Evolutionary conservation across 2,113 vertebrate species (phyloP).

Genomic region (Neoarius graeffei): DNA sequence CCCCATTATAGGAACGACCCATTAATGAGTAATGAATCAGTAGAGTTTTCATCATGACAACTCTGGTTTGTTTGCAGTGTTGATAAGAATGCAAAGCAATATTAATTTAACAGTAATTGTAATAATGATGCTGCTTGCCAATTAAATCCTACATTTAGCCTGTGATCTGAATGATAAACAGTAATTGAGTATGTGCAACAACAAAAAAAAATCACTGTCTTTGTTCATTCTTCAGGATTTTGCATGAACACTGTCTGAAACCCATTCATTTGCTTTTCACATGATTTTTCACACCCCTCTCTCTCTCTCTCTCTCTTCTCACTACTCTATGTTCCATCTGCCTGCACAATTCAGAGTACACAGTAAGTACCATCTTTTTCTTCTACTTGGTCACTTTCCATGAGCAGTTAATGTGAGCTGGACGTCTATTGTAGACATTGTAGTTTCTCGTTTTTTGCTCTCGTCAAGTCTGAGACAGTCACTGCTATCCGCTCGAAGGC

Average conservation of each 20-base stretch:
- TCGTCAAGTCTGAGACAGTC: neutral
- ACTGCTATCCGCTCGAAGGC: neutral
- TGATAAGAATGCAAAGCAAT: neutral
- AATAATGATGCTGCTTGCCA: neutral
- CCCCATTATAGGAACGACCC: neutral
- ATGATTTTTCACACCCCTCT: constrained; percentile 40
- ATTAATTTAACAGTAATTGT: neutral
- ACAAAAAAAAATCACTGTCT: neutral
- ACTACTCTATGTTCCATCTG: constrained; percentile 34
- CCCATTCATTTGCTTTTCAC: constrained; percentile 13
- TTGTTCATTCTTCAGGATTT: constrained; percentile 1
- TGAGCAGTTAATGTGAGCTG: neutral
- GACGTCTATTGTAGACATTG: neutral
- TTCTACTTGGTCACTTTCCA: neutral
- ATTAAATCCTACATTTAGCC: neutral
- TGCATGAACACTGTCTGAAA: constrained; percentile 10
- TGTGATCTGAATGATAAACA: neutral
- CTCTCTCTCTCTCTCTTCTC: constrained; percentile 48
- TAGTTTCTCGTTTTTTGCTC: neutral
- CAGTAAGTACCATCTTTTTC: constrained; percentile 78
- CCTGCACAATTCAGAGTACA: constrained; percentile 80
- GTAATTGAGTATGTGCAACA: neutral
- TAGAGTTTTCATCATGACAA: neutral
- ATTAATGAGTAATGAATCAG: neutral
- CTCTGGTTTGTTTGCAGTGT: neutral